phyloP scores from a whole-genome alignment of 2,888 invertebrate genomes.

The Drosophila recens region DNA sequence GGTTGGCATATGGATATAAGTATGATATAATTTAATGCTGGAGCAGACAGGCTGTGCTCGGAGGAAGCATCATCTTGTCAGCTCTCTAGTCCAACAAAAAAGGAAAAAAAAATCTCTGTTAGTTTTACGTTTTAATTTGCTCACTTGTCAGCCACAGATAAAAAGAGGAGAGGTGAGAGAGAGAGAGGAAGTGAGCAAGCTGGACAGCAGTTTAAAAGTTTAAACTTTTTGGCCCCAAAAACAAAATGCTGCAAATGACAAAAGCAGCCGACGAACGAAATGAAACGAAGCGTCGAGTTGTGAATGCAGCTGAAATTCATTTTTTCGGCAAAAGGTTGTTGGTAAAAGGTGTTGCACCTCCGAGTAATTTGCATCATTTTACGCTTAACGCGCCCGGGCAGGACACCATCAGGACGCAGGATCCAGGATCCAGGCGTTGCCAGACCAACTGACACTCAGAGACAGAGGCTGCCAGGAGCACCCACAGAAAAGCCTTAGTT shows the following conservation, averaged over 20 bases:
- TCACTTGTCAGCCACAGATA: conserved; percentile 52
- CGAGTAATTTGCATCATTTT: conserved; percentile 71
- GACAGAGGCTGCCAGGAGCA: conserved; percentile 37
- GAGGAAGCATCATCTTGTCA: conserved; percentile 38
- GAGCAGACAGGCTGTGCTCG: conserved; percentile 25
- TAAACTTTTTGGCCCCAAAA: conserved; percentile 29
- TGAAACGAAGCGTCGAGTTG: conserved; percentile 30
- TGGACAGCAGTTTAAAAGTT: conserved; percentile 49
- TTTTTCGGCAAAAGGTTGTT: not conserved
- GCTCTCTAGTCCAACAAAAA: conserved; percentile 6
- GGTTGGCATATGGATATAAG: conserved; percentile 45
- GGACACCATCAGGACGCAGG: conserved; percentile 21
- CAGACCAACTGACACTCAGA: conserved; percentile 57
- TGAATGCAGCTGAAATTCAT: conserved; percentile 37
- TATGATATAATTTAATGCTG: conserved; percentile 54
- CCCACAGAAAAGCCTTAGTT: conserved; percentile 7
- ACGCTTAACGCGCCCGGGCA: conserved; percentile 64
- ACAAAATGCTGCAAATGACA: conserved; percentile 47
- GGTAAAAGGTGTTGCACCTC: conserved; percentile 60
- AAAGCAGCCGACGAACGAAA: conserved; percentile 23
- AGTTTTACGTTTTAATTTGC: conserved; percentile 58
- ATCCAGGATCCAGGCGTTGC: conserved; percentile 32
- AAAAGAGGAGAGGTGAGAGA: not conserved
- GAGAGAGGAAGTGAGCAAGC: not conserved
- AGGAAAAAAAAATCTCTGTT: conserved; percentile 18